Evolutionary conservation across 2,888 invertebrate species (phyloP).

Genomic region (Portevinia maculata): DNA sequence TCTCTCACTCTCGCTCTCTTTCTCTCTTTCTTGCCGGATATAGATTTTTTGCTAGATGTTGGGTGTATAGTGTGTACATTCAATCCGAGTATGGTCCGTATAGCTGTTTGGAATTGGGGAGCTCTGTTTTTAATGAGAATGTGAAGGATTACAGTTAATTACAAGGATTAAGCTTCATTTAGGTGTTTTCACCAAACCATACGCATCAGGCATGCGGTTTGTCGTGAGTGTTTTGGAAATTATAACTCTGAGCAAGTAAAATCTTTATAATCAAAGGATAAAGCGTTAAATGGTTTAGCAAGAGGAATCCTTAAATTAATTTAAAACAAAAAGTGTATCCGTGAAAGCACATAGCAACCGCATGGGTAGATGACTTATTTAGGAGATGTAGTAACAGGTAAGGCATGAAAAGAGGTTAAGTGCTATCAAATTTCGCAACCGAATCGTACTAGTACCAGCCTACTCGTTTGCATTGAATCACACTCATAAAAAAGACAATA

Average conservation of each 20-base stretch:
- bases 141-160: conserved; percentile 64
- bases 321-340: no score
- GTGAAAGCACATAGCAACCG: neutral
- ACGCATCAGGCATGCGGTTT: conserved; percentile 34
- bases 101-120: conserved; percentile 39
- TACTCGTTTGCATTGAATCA: neutral
- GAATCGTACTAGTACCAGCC: no score
- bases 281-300: neutral
- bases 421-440: conserved; percentile 9
- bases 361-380: neutral
- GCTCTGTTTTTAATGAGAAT: conserved; percentile 12
- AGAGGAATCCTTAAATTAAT: neutral
- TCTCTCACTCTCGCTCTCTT: neutral
- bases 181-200: conserved; percentile 34
- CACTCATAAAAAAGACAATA: conserved; percentile 1
- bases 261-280: neutral
- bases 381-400: neutral
- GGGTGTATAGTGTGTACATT: neutral
- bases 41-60: neutral
- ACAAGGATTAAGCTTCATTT: conserved; percentile 60
- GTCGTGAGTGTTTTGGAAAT: conserved; percentile 4
- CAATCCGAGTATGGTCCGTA: conserved; percentile 22
- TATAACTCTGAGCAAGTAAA: neutral
- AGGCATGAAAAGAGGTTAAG: neutral
- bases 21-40: neutral